Conservation (phyloP, 2,797 vertebrate species). For the Poliocrania exsul region DNA sequence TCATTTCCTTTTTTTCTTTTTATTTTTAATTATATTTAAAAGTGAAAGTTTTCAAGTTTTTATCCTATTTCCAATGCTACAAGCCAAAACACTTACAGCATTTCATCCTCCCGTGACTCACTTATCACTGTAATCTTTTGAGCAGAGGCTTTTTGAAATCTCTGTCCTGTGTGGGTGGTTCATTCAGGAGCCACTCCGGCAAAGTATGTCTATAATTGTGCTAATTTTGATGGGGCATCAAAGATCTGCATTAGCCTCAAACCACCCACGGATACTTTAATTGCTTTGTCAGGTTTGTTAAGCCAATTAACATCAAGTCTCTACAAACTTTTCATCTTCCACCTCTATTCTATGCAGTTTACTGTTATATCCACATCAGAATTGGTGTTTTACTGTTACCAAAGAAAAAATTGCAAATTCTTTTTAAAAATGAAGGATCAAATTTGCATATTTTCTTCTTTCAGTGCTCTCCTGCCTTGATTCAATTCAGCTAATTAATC, state of each 20-base stretch:
- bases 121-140: not conserved
- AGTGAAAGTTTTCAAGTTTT: not conserved
- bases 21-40: not conserved
- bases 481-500: not conserved
- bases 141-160: not conserved
- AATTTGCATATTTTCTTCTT: conserved; percentile 4
- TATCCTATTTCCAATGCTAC: not conserved
- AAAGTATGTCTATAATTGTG: conserved; percentile 41
- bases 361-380: not conserved
- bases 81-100: not conserved
- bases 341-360: conserved; percentile 13
- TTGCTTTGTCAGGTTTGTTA: conserved; percentile 58
- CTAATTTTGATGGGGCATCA: conserved; percentile 57
- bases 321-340: conserved; percentile 53
- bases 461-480: not conserved
- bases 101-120: not conserved
- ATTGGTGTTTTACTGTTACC: conserved; percentile 55
- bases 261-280: conserved; percentile 62
- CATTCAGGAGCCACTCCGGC: conserved; percentile 23
- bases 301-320: conserved; percentile 64
- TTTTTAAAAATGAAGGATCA: conserved; percentile 14
- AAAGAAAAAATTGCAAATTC: conserved; percentile 35
- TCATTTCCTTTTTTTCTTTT: not conserved
- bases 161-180: conserved; percentile 9
- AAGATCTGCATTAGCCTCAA: conserved; percentile 50